Base-by-base conservation (phyloP, 2,797 vertebrate genomes). In the Oophaga sylvatica region DNA sequence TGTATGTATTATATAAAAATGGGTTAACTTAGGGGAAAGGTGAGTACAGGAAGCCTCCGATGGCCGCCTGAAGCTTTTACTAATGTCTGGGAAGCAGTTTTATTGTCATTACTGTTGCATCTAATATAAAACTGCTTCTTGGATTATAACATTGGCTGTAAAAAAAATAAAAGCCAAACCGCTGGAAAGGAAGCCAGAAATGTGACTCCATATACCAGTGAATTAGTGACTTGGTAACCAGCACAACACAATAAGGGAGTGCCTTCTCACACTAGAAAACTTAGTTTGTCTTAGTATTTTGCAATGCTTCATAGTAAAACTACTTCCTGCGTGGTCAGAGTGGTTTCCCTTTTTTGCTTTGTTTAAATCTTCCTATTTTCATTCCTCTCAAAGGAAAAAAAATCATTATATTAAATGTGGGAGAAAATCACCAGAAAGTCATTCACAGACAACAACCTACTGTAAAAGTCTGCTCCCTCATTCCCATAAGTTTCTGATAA, bases 401-500 rank as follows among this genome's bases (percentile, higher is more conserved):
- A 53, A 53, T 63, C 57, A 63, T 35, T 60, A 31, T 35, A 75
- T 65, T 35, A 75, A 65, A 48, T 77, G 59, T 77, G 19, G 13
- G 29, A 53, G 48, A 53, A 48, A 70, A 85, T 19, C 45, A 22
- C 20, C 19, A 41, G 5, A 76, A 65, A 56, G 31, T 48, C 19
- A 45, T 84, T 76, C 41, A 63, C 41, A 84, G 35, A 41, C 35
- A n/a, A 53, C 48, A 63, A 53, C 59, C 8, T 56, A 26, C 41
- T 53, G 73, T 85, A 65, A 29, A 22, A 35, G 59, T 78, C 83
- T 77, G 19, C 71, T 29, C 29, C 10, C 11, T 48, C 16, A 11
- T 62, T 19, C 22, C 41, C 29, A 67, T 80, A 88, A 87, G 79
- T 83, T 89, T 92, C 92, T 90, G 91, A 92, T 95, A 94, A 93